Evolutionary conservation across 2,797 vertebrate genomes (phyloP).

Genomic region (Sebastes taczanowskii): DNA sequence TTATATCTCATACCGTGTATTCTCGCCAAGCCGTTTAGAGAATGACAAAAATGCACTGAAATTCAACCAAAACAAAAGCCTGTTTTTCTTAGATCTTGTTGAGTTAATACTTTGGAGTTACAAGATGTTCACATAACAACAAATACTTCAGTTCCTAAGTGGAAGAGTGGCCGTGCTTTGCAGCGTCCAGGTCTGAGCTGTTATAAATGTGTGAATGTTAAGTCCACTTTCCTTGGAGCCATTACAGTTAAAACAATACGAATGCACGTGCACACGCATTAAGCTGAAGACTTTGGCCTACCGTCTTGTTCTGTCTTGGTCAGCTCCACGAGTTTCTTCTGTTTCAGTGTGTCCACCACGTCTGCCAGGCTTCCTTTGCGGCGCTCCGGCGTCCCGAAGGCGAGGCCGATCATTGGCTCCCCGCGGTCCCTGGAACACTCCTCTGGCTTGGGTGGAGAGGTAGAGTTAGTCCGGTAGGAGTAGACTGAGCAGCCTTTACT

Average conservation of each 20-base stretch:
- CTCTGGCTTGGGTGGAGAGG: conserved; percentile 94
- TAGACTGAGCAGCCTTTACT: conserved; percentile 92
- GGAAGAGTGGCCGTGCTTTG: background rate
- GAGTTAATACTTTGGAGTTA: background rate
- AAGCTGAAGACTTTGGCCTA: conserved; percentile 64
- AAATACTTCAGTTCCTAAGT: background rate
- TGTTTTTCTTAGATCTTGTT: background rate
- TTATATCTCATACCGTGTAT: too few species aligned
- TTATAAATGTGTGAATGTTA: background rate
- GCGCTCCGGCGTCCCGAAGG: conserved; percentile 93
- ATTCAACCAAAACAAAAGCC: background rate
- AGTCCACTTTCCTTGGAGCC: background rate
- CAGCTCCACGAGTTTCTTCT: conserved; percentile 97
- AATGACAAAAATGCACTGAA: too few species aligned
- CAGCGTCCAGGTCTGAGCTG: background rate
- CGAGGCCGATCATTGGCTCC: conserved; percentile 86
- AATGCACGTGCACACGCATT: background rate
- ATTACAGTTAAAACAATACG: background rate
- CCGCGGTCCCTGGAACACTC: conserved; percentile 89
- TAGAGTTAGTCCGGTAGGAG: conserved; percentile 94
- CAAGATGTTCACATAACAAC: background rate
- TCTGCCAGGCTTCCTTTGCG: conserved; percentile 97
- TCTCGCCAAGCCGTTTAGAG: background rate
- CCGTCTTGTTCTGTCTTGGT: conserved; percentile 95
- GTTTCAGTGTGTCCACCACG: conserved; percentile 96